Evolutionary conservation across 2,113 vertebrate genomes (phyloP).

Genomic region (Xyrauchen texanus): DNA sequence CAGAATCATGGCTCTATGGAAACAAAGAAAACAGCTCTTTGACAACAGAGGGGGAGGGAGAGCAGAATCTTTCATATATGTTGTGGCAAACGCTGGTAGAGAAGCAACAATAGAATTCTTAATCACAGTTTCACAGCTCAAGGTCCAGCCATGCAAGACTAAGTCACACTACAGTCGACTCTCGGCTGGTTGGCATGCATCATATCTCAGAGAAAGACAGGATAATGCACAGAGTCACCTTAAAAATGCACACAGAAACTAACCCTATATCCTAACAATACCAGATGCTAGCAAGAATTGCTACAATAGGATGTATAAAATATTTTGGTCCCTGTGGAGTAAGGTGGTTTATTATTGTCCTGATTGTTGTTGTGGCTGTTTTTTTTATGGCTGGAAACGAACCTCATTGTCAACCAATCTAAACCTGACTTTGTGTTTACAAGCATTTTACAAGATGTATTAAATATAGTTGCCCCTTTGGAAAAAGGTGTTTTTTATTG

Average conservation of each 20-base stretch:
- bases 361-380: too few species aligned
- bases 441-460: too few species aligned
- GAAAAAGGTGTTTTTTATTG: too few species aligned
- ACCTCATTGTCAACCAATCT: too few species aligned
- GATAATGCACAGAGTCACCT: background rate
- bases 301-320: too few species aligned
- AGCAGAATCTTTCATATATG: constrained; percentile 83
- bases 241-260: background rate
- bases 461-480: too few species aligned
- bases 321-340: too few species aligned
- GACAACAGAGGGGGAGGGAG: constrained; percentile 87
- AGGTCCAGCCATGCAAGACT: constrained; percentile 18
- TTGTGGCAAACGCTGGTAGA: constrained; percentile 87
- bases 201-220: background rate
- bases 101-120: constrained; percentile 75
- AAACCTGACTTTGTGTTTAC: too few species aligned
- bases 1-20: constrained; percentile 98
- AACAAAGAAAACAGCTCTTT: constrained; percentile 97
- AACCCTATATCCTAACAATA: background rate
- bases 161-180: constrained; percentile 19
- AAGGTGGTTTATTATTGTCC: too few species aligned
- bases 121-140: constrained; percentile 61
- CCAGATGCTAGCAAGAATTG: too few species aligned
- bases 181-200: background rate
- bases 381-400: too few species aligned